Evolutionary conservation across 2,113 vertebrate species (phyloP).

Genomic region (Dascyllus trimaculatus): DNA sequence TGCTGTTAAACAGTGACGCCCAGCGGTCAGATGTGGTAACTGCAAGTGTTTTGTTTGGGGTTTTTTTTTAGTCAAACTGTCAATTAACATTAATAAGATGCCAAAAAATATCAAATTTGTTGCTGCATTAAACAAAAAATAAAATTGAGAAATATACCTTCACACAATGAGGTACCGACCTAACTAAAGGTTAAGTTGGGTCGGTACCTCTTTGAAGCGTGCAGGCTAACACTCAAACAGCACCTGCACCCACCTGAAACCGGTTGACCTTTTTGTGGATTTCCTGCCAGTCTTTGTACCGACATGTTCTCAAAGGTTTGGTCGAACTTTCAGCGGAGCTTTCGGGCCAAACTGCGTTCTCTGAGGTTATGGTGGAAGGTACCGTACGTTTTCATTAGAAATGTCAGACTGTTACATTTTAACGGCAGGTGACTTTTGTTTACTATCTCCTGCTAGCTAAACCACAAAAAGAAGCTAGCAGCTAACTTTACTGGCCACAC

Average conservation of each 20-base stretch:
- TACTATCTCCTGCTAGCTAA: neutral
- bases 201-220: neutral
- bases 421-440: neutral
- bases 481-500: too few species aligned
- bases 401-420: neutral
- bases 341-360: constrained; percentile 35
- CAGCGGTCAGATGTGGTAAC: constrained; percentile 7
- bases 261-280: neutral
- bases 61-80: rapidly evolving
- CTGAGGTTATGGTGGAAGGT: constrained; percentile 69
- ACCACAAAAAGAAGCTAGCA: neutral
- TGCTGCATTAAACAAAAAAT: neutral
- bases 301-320: constrained; percentile 66
- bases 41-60: neutral
- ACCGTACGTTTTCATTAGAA: constrained; percentile 10
- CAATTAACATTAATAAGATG: neutral
- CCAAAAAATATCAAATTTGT: neutral
- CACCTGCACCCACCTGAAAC: constrained; percentile 43
- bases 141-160: neutral
- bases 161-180: too few species aligned
- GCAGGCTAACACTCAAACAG: neutral
- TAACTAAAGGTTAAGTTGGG: too few species aligned
- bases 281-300: neutral
- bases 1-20: constrained; percentile 9
- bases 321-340: constrained; percentile 51